phyloP scores from a whole-genome alignment of 2,797 vertebrate species.

The Alauda arvensis region DNA sequence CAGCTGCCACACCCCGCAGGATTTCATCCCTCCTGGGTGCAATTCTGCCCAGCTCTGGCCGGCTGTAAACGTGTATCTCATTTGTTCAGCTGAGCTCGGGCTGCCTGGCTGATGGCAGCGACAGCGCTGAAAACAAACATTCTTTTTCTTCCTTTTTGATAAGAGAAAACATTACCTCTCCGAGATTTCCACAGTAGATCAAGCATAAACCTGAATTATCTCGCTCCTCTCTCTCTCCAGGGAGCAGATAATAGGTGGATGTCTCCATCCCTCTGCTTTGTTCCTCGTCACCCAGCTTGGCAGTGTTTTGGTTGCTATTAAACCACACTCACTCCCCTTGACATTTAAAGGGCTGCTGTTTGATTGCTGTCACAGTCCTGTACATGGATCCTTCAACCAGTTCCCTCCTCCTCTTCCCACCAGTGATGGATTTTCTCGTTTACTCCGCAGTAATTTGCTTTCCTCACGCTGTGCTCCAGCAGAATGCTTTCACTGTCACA shows the following conservation, averaged over 20 bases:
- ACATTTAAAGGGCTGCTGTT: slow-evolving; percentile 33
- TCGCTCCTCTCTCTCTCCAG: background rate
- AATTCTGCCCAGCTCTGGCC: background rate
- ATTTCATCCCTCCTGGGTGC: background rate
- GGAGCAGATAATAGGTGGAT: slow-evolving; percentile 27
- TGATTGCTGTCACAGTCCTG: slow-evolving; percentile 26
- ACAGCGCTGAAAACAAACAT: slow-evolving; percentile 10
- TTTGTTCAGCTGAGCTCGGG: background rate
- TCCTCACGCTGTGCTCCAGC: background rate
- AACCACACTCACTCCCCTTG: slow-evolving; percentile 5
- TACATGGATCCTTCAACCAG: slow-evolving; percentile 1
- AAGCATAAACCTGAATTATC: slow-evolving; percentile 22
- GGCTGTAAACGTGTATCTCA: background rate
- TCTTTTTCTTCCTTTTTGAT: background rate
- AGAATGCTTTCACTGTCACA: background rate
- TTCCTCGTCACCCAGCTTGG: background rate
- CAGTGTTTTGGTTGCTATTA: slow-evolving; percentile 18
- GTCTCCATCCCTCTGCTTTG: slow-evolving; percentile 7
- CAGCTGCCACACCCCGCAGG: background rate
- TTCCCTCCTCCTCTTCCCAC: slow-evolving; percentile 2
- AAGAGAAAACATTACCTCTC: slow-evolving; percentile 33
- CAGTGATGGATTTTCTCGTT: slow-evolving; percentile 29
- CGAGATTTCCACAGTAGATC: slow-evolving; percentile 37
- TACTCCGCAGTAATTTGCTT: slow-evolving; percentile 25
- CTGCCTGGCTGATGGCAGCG: background rate